Percentiles rank a stretch among this genome's conserved stretches.
Conservation (phyloP, 1,140 invertebrate genomes). For the Drosophila prosaltans region DNA sequence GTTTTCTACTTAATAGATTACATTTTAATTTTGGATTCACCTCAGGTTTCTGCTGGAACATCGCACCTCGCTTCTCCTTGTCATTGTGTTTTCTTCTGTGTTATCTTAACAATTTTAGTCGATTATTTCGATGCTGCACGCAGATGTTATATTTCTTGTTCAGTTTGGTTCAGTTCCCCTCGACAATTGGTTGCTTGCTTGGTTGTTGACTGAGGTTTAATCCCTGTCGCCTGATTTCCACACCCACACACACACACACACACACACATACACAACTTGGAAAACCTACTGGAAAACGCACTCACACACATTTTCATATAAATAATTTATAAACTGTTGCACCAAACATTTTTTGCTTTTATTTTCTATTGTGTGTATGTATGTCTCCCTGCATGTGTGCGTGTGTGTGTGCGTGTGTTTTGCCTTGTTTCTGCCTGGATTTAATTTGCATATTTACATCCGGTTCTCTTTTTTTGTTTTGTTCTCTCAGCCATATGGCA, state of each 20-base stretch:
- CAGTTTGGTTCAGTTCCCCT: background rate
- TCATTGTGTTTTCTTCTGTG: background rate
- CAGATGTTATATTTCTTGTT: background rate
- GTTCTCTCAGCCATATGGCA: conserved; percentile 3
- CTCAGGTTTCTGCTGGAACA: no score
- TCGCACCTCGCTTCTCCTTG: background rate
- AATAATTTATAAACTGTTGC: conserved; percentile 75
- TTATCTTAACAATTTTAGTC: background rate
- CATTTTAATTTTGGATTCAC: no score
- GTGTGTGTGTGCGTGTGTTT: conserved; percentile 18
- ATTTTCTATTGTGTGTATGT: conserved; percentile 5
- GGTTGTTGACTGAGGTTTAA: conserved; percentile 8
- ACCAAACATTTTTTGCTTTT: conserved; percentile 2
- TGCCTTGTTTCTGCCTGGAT: conserved; percentile 34
- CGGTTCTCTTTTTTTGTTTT: conserved; percentile 24
- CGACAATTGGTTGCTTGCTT: background rate
- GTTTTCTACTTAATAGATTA: no score
- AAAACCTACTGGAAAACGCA: conserved; percentile 8
- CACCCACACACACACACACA: conserved; percentile 19
- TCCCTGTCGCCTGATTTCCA: conserved; percentile 4
- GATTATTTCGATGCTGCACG: conserved; percentile 1
- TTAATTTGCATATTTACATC: conserved; percentile 74
- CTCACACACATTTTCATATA: conserved; percentile 50
- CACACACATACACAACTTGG: conserved; percentile 27
- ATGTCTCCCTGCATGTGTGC: conserved; percentile 45